Evolutionary conservation across 2,888 invertebrate genomes (phyloP), one percentile per base, ranked within the genome.

Genomic region (Thelaira solivaga): DNA sequence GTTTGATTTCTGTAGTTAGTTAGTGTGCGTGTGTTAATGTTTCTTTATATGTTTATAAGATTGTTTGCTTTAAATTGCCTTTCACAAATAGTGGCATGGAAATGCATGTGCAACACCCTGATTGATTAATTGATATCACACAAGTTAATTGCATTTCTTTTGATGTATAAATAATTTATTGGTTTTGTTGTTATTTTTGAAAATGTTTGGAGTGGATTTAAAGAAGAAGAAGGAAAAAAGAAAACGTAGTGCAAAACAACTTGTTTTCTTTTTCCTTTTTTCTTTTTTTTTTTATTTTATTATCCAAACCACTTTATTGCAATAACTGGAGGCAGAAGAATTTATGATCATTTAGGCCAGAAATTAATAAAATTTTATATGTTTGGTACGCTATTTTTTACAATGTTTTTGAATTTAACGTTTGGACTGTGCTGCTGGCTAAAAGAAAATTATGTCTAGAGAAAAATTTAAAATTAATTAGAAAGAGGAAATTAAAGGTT

Each of bases 101-200:
- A 67, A 73, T 77, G 62, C 81, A 74, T 68, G 59, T 74, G 81
- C 68, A 57, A 59, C 82, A 81, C 82, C 81, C 82, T 84, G 85
- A 85, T 85, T 85, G 85, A 85, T 85, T 85, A 85, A 85, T 85
- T 85, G 85, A 85, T 84, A 84, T 83, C 84, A 77, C 72, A 77
- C 83, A 84, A 85, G 84, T 85, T 85, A 85, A 85, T 85, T 84
- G 84, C 84, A 84, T 85, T 83, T 84, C 83, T 81, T 83, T 73
- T 77, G 72, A 77, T 72, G 72, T 77, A 55, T 57, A 73, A 77
- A 62, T 77, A 73, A 77, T 77, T 72, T 77, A 77, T 77, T 62
- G 43, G 18, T 62, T 75, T 81, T 49, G 80, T 55, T 69, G 72
- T 67, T 45, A 61, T 31, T 61, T 61, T 67, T 39, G 45, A 45